phyloP scores from a whole-genome alignment of 2,113 vertebrate species.

The Ramphastos sulfuratus region DNA sequence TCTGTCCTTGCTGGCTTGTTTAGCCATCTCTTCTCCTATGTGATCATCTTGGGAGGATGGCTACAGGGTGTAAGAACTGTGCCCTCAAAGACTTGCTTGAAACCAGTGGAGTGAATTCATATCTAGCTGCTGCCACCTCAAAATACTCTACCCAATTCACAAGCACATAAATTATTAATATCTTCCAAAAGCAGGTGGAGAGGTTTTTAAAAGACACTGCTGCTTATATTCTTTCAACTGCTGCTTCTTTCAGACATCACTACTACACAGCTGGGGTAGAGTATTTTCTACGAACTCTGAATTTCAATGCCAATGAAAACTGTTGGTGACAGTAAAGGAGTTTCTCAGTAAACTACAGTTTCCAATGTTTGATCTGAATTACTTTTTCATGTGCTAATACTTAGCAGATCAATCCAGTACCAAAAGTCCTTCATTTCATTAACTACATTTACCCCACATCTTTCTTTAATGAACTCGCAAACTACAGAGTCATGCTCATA shows the following conservation, averaged over 20 bases:
- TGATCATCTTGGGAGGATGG: neutral
- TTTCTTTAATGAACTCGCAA: neutral
- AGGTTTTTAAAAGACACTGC: neutral
- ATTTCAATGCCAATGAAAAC: neutral
- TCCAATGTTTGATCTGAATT: neutral
- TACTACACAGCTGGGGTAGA: neutral
- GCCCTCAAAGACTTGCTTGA: neutral
- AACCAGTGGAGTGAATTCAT: neutral
- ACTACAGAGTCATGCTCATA: accelerated
- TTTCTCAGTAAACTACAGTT: neutral
- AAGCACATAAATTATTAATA: neutral
- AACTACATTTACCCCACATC: neutral
- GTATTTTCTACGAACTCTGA: neutral
- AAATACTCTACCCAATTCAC: accelerated
- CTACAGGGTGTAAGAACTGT: neutral
- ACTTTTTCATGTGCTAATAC: neutral
- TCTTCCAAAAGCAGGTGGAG: neutral
- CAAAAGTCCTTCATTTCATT: neutral
- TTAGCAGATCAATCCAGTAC: neutral
- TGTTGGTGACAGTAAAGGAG: neutral
- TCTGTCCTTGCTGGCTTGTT: neutral
- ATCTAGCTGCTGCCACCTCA: neutral
- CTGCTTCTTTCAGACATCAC: neutral
- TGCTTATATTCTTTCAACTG: neutral
- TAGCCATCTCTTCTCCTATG: neutral